Base-by-base conservation (phyloP, 2,797 vertebrate genomes). In the Nothura maculosa region DNA sequence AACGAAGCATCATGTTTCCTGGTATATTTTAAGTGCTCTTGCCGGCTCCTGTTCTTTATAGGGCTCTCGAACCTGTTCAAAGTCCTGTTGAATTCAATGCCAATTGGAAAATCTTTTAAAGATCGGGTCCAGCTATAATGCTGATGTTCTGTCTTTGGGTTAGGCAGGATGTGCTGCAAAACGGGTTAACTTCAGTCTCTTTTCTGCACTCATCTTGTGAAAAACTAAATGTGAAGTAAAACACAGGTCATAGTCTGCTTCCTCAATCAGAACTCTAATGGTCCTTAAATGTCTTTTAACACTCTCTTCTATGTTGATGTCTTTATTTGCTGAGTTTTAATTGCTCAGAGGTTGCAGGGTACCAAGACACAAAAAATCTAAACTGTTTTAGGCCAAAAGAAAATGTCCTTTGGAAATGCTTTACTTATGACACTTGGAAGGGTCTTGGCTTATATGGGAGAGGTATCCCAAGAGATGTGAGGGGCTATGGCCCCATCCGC, bases 21-120 rank as follows among this genome's bases (percentile, higher is more conserved):
- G 14, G 73, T 66, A 0, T 6, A 8, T 62, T 4, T 0, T 21
- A 83, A 95, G 94, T 85, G 92, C 81, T 94, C 76, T 89, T 91
- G 78, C 88, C 40, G 34, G n/a, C 78, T 86, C 36, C 21, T 72
- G 62, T 27, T 81, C 67, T 84, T 85, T 64, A 78, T 25, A 78
- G 92, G 9, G 86, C 76, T 85, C 90, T 94, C 17, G 2, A 89
- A 90, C 47, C 79, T 57, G 55, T 3, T 81, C 58, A 12, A 75
- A 88, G 78, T 47, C 91, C 77, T 84, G 83, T 91, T 77, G 83
- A 76, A 81, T 27, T 92, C 84, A 57, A 1, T 34, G 75, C 38
- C 69, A 73, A 54, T 38, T 50, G 76, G 55, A 10, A 12, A 6
- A 68, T 85, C 42, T 61, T 40, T 25, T 61, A 76, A 36, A 62